Conservation (phyloP, 2,113 vertebrate genomes). For the Dromiciops gliroides region DNA sequence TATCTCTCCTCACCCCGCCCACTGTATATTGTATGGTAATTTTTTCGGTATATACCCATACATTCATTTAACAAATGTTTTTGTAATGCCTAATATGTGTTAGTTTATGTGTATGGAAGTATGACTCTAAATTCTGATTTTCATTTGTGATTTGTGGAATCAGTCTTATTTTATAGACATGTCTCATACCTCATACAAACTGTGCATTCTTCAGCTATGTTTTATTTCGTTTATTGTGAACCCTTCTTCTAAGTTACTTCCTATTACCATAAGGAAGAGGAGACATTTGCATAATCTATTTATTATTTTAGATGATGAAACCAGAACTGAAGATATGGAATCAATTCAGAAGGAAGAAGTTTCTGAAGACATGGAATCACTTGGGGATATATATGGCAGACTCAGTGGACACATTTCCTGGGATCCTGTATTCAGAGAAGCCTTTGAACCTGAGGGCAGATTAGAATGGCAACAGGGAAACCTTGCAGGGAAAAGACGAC, state of each 20-base stretch:
- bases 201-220: background rate
- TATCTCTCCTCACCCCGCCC: slow-evolving; percentile 11
- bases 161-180: background rate
- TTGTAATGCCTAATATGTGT: background rate
- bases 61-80: background rate
- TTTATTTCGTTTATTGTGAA: background rate
- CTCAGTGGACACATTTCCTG: slow-evolving; percentile 26
- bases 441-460: slow-evolving; percentile 38
- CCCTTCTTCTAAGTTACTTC: background rate
- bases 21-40: background rate
- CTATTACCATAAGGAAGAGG: slow-evolving; percentile 22
- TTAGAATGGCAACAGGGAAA: slow-evolving; percentile 37
- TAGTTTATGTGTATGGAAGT: background rate
- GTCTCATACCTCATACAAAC: background rate
- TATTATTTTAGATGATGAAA: slow-evolving; percentile 57
- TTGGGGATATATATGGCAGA: slow-evolving; percentile 39
- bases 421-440: slow-evolving; percentile 30
- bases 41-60: background rate
- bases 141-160: slow-evolving; percentile 7
- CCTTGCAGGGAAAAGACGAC: slow-evolving; percentile 37
- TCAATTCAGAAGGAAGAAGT: slow-evolving; percentile 39
- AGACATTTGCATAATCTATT: slow-evolving; percentile 6
- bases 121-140: slow-evolving; percentile 28
- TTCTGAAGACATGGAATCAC: slow-evolving; percentile 23
- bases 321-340: slow-evolving; percentile 25